Conservation (phyloP, 2,888 invertebrate genomes). For the Melanophora roralis region DNA sequence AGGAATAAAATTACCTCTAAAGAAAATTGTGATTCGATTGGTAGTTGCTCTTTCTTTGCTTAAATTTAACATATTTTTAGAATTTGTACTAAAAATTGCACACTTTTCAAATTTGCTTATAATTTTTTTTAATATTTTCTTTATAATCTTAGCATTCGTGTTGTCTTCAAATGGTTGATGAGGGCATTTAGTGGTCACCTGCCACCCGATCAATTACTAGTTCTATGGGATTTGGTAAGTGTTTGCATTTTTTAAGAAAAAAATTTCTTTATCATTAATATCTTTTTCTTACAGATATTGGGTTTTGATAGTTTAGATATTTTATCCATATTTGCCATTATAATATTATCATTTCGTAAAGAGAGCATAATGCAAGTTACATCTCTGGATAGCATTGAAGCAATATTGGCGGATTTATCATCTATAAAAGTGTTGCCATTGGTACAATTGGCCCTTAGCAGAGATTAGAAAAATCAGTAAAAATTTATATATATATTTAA, state of each 20-base stretch:
- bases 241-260: background rate
- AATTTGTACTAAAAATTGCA: no score
- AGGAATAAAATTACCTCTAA: no score
- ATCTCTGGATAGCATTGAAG: slow-evolving; percentile 88
- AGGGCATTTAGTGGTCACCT: slow-evolving; percentile 96
- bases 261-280: background rate
- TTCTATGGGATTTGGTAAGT: slow-evolving; percentile 90
- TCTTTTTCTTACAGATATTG: slow-evolving; percentile 78
- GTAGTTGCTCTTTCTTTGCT: no score
- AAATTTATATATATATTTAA: background rate
- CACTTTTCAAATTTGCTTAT: no score
- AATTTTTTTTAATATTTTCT: no score
- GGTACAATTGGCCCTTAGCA: slow-evolving; percentile 87
- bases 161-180: slow-evolving; percentile 98
- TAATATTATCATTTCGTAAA: slow-evolving; percentile 90
- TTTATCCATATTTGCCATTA: slow-evolving; percentile 89
- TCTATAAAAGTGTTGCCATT: slow-evolving; percentile 91
- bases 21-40: no score
- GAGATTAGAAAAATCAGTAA: slow-evolving; percentile 77
- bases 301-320: slow-evolving; percentile 96
- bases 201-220: slow-evolving; percentile 92
- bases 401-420: slow-evolving; percentile 91
- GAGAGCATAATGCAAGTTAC: slow-evolving; percentile 88
- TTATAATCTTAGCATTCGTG: slow-evolving; percentile 83
- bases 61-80: no score